Conservation (phyloP, 1,140 invertebrate genomes). For the Megathymus violae region DNA sequence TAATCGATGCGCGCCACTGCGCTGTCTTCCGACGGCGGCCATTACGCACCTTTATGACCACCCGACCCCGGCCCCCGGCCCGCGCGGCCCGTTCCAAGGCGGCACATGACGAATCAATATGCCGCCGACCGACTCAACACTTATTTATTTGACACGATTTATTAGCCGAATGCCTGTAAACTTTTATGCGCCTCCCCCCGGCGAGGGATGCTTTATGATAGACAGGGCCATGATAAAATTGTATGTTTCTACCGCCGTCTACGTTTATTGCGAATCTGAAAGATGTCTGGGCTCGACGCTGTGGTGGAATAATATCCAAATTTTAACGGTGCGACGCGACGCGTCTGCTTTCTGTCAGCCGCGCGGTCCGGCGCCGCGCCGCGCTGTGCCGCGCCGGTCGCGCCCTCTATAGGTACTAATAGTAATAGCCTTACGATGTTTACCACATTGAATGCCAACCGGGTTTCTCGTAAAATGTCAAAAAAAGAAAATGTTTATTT, state of each 20-base stretch:
- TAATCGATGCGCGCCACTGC: constrained; percentile 82
- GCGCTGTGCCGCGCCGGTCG: constrained; percentile 11
- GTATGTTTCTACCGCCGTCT: constrained; percentile 69
- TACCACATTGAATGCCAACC: no score
- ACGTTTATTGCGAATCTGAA: constrained; percentile 72
- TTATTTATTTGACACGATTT: constrained; percentile 83
- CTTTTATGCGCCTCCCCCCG: constrained; percentile 70
- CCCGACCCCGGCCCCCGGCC: constrained; percentile 51
- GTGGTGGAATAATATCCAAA: constrained; percentile 55
- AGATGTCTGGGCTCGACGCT: constrained; percentile 63
- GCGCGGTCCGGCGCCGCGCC: no score
- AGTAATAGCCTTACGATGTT: constrained; percentile 7
- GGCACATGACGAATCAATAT: constrained; percentile 83
- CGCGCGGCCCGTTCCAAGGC: constrained; percentile 67
- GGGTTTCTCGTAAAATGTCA: no score
- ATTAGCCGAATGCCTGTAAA: constrained; percentile 82
- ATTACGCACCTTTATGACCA: constrained; percentile 82
- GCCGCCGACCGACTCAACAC: constrained; percentile 81
- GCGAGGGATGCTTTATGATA: constrained; percentile 72
- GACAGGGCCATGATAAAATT: constrained; percentile 74
- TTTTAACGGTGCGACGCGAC: constrained; percentile 54
- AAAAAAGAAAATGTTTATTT: no score
- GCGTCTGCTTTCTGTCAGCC: constrained; percentile 39
- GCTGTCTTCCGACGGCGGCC: constrained; percentile 80
- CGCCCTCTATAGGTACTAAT: constrained; percentile 16